Evolutionary conservation across 2,888 invertebrate species (phyloP).

Genomic region (Hyalella azteca): DNA sequence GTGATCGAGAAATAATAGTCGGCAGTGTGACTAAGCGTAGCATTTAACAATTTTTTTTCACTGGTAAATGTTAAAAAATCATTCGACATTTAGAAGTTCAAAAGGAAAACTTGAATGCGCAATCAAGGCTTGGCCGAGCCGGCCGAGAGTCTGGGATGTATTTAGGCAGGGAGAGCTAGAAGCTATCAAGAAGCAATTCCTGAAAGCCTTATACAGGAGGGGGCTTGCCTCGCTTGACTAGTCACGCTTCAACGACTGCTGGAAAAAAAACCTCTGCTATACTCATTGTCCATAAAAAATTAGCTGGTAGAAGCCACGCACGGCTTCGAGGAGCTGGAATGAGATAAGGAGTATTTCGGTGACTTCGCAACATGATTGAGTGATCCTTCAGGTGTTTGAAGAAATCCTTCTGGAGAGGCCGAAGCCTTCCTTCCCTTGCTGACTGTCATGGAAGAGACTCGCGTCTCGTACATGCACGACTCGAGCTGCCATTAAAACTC

Average conservation of each 20-base stretch:
- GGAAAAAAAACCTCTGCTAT: neutral
- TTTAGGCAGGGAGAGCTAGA: neutral
- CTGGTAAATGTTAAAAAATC: too few species aligned
- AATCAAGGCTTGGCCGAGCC: too few species aligned
- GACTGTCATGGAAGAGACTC: too few species aligned
- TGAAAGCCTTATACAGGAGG: neutral
- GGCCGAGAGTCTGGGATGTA: too few species aligned
- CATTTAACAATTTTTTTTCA: too few species aligned
- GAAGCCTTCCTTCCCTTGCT: neutral
- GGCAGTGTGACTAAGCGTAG: too few species aligned
- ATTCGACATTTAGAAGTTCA: too few species aligned
- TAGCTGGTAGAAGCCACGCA: neutral
- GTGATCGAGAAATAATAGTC: too few species aligned
- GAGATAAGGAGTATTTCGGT: constrained; percentile 6
- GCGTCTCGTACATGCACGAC: neutral
- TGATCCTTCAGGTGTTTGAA: constrained; percentile 29
- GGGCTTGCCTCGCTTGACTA: neutral
- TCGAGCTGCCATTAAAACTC: neutral
- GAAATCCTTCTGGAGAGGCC: neutral
- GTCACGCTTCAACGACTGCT: constrained; percentile 24
- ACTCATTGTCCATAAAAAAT: constrained; percentile 7
- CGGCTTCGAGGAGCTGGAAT: too few species aligned
- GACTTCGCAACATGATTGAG: constrained; percentile 28
- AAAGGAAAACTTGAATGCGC: too few species aligned
- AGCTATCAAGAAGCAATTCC: constrained; percentile 29